Percentiles rank a stretch among this genome's conserved stretches.
Conservation (phyloP, 2,797 vertebrate species). For the Trachurus trachurus region DNA sequence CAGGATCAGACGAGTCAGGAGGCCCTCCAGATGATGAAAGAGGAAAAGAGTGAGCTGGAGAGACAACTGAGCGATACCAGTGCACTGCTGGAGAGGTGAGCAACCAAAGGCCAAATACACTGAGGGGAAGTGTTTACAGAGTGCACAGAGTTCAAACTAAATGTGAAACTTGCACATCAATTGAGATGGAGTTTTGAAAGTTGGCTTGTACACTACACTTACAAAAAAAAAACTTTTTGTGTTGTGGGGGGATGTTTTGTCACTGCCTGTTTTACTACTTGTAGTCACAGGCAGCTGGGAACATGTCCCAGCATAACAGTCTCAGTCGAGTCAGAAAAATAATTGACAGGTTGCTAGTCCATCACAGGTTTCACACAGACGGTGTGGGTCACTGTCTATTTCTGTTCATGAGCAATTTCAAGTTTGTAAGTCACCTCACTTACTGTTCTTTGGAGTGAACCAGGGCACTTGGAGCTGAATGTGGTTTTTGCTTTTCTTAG, state of each 20-base stretch:
- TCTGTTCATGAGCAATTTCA: slow-evolving; percentile 47
- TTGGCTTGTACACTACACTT: not conserved
- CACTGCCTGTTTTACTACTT: slow-evolving; percentile 19
- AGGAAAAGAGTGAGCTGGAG: slow-evolving; percentile 80
- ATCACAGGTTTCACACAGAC: slow-evolving; percentile 32
- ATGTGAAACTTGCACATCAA: not conserved
- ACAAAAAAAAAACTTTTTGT: not conserved
- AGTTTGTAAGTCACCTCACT: slow-evolving; percentile 28
- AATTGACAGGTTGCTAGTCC: slow-evolving; percentile 46
- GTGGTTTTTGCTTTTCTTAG: not conserved
- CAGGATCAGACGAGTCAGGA: slow-evolving; percentile 86
- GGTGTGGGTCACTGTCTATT: slow-evolving; percentile 44
- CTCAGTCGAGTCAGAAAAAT: slow-evolving; percentile 21
- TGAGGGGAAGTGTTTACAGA: not conserved
- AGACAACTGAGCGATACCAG: slow-evolving; percentile 78
- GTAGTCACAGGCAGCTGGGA: slow-evolving; percentile 4
- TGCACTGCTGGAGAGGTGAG: slow-evolving; percentile 86
- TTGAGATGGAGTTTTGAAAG: not conserved
- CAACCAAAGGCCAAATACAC: slow-evolving; percentile 3
- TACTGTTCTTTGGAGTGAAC: slow-evolving; percentile 1
- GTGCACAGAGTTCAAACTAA: not conserved
- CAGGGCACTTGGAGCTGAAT: not conserved
- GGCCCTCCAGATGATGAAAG: slow-evolving; percentile 80
- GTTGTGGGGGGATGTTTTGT: not conserved
- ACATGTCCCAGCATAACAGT: slow-evolving; percentile 1